Percentiles rank a stretch among this genome's conserved stretches.
Evolutionary conservation across 2,113 vertebrate genomes (phyloP).

Genomic region (Etheostoma spectabile): DNA sequence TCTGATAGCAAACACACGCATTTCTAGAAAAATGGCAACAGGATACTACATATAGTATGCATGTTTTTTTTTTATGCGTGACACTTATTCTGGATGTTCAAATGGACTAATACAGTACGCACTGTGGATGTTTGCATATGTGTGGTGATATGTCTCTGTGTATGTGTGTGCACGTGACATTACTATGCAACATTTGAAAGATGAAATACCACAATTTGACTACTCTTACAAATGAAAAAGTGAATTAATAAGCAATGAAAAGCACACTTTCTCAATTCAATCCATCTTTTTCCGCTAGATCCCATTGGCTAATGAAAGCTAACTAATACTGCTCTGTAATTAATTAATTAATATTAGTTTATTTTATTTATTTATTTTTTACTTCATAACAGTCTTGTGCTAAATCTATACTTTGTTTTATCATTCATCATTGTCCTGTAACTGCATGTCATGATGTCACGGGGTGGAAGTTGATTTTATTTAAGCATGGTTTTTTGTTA

Average conservation of each 20-base stretch:
- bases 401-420: neutral
- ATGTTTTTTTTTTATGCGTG: neutral
- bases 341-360: neutral
- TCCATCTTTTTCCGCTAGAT: neutral
- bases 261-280: neutral
- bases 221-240: neutral
- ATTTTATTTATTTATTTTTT: neutral
- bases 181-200: neutral
- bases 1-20: conserved; percentile 21
- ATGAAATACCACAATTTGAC: neutral
- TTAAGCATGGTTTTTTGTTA: too few relatives aligned
- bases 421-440: neutral
- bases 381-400: neutral
- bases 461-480: too few relatives aligned
- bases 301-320: neutral
- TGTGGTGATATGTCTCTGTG: neutral
- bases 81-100: neutral
- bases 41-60: neutral
- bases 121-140: neutral
- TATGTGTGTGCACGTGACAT: neutral
- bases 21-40: neutral
- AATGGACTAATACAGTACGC: neutral
- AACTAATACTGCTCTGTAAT: neutral
- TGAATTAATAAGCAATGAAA: neutral
- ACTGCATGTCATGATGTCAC: neutral